Conservation (phyloP, 2,113 vertebrate genomes). For the Piprites chloris region DNA sequence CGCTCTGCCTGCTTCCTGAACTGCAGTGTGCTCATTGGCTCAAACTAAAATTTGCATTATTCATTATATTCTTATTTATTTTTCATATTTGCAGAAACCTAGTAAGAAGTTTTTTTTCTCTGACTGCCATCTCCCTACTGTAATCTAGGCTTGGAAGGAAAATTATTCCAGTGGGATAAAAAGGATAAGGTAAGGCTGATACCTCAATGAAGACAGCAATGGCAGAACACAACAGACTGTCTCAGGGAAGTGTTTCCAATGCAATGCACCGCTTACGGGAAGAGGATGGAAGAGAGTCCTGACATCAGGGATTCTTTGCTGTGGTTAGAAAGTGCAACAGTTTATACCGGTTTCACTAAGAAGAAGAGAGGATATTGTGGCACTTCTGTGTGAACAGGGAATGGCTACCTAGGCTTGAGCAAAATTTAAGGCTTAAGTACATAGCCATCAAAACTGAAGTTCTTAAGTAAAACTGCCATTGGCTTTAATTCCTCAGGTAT, state of each 20-base stretch:
- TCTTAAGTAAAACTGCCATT: background rate
- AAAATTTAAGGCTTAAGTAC: background rate
- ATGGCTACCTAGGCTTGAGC: background rate
- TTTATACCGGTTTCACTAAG: background rate
- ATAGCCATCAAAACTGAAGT: background rate
- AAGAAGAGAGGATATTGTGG: background rate
- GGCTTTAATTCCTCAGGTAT: background rate
- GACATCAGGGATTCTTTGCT: background rate
- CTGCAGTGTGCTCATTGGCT: background rate
- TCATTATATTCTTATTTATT: background rate
- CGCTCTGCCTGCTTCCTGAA: background rate
- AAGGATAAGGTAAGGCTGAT: background rate
- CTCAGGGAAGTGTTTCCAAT: background rate
- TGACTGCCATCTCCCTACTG: background rate
- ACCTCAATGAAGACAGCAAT: accelerated
- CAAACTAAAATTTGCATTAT: background rate
- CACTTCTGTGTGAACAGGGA: background rate
- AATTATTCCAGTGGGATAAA: background rate
- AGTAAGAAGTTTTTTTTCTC: background rate
- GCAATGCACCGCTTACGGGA: background rate
- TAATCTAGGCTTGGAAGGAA: background rate
- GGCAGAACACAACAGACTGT: background rate
- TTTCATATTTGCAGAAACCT: background rate
- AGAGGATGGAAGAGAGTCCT: background rate
- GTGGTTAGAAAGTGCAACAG: background rate